Percentiles rank a stretch among this genome's conserved stretches.
Conservation (phyloP, 1,140 invertebrate species). For the Zaprionus lachaisei region DNA sequence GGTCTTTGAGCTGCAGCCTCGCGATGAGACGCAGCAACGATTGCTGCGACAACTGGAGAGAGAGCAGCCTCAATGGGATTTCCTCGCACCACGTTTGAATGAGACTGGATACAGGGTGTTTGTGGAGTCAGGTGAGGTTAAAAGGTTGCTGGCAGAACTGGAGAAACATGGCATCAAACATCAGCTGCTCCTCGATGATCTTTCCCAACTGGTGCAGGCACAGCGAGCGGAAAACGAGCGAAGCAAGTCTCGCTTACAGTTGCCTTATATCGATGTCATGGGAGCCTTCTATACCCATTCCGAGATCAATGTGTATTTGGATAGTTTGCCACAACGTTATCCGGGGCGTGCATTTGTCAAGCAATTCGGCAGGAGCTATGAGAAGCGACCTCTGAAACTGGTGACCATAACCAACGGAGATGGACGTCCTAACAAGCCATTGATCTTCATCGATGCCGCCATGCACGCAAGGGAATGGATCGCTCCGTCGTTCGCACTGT, state of each 20-base stretch:
- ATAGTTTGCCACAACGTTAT: constrained; percentile 84
- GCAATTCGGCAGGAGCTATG: constrained; percentile 84
- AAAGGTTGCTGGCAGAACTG: constrained; percentile 59
- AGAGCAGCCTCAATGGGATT: constrained; percentile 50
- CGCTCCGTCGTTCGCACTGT: constrained; percentile 87
- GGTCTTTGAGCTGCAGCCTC: constrained; percentile 48
- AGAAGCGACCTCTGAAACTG: constrained; percentile 85
- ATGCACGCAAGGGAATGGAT: constrained; percentile 91
- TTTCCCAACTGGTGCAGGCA: constrained; percentile 46
- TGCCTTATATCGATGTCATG: constrained; percentile 58
- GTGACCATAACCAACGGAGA: constrained; percentile 85
- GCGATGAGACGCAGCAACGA: constrained; percentile 1
- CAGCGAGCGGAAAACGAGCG: constrained; percentile 52
- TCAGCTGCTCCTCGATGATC: constrained; percentile 74
- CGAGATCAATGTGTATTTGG: constrained; percentile 86
- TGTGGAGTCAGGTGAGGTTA: constrained; percentile 68
- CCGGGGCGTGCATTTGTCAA: constrained; percentile 84
- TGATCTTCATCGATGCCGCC: constrained; percentile 86
- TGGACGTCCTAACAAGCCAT: constrained; percentile 83
- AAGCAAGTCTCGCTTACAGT: constrained; percentile 26
- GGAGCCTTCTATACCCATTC: constrained; percentile 63
- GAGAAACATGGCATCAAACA: constrained; percentile 45
- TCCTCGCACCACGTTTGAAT: constrained; percentile 33
- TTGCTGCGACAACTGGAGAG: constrained; percentile 20
- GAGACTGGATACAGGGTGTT: constrained; percentile 58